These are phyloP conservation scores for Microtus montanus DNA, from an alignment of 2,113 vertebrate species.

Conservation along the genomic window DNA sequence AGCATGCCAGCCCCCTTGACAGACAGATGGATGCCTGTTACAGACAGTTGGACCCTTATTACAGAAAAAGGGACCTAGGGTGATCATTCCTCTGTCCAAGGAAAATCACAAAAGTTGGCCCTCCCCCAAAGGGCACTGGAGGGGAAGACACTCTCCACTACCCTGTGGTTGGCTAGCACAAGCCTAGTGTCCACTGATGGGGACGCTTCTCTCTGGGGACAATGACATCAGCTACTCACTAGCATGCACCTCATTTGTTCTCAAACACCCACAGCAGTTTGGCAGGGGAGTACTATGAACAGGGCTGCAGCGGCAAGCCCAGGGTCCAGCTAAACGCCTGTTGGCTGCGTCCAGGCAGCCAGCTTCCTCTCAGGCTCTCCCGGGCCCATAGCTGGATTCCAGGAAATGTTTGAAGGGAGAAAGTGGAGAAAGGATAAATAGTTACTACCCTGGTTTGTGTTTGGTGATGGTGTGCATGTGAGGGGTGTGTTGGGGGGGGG, in stretches of 20 bases:
- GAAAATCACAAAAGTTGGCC: background rate
- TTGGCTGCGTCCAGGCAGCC: background rate
- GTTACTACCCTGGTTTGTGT: background rate
- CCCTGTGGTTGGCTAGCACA: background rate
- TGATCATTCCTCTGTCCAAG: background rate
- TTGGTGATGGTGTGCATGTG: background rate
- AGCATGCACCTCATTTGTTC: background rate
- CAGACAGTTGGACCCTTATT: no score
- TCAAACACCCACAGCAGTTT: background rate
- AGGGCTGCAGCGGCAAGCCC: accelerated
- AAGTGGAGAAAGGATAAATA: background rate
- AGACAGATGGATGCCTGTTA: background rate
- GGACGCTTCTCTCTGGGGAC: accelerated
- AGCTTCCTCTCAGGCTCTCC: background rate
- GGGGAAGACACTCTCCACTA: background rate
- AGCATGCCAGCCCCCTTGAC: accelerated
- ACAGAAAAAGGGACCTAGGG: background rate
- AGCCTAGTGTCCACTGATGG: background rate
- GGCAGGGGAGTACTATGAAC: accelerated
- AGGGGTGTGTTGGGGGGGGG: background rate
- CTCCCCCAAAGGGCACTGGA: background rate
- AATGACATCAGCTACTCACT: background rate
- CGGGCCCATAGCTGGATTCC: background rate
- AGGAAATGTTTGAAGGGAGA: background rate
- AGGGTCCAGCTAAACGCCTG: background rate